A percentile compares a stretch with the other conserved stretches of the same genome.
These are phyloP conservation scores for Agonopterix arenella DNA, from an alignment of 2,888 invertebrate genomes.

Conservation along the genomic window DNA sequence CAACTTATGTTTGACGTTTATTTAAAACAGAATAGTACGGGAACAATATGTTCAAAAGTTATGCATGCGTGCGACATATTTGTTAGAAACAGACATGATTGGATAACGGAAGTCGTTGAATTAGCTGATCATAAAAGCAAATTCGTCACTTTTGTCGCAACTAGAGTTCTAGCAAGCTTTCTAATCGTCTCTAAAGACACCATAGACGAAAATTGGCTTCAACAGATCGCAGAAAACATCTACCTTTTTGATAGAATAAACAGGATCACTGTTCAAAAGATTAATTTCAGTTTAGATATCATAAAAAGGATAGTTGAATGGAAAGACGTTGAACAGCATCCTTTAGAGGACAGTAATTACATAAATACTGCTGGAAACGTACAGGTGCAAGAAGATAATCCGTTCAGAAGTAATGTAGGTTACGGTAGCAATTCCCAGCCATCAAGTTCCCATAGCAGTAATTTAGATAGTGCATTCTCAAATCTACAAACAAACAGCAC, in stretches of 20 bases:
- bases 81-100: slow-evolving; percentile 87
- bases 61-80: slow-evolving; percentile 88
- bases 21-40: slow-evolving; percentile 88
- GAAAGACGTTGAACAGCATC: slow-evolving; percentile 89
- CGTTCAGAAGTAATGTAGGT: slow-evolving; percentile 56
- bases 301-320: slow-evolving; percentile 92
- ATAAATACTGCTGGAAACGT: slow-evolving; percentile 49
- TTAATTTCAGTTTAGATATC: slow-evolving; percentile 89
- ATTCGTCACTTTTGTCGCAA: slow-evolving; percentile 88
- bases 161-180: slow-evolving; percentile 88
- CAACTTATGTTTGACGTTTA: slow-evolving; percentile 91
- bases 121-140: slow-evolving; percentile 86
- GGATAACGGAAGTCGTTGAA: slow-evolving; percentile 90
- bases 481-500: slow-evolving; percentile 60
- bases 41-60: slow-evolving; percentile 88
- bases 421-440: slow-evolving; percentile 35
- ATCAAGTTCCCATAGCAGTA: slow-evolving; percentile 49
- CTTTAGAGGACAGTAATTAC: slow-evolving; percentile 82
- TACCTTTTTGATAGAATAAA: slow-evolving; percentile 80
- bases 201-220: slow-evolving; percentile 87
- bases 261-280: slow-evolving; percentile 82
- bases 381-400: slow-evolving; percentile 64
- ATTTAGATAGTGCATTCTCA: slow-evolving; percentile 63
- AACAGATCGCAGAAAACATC: slow-evolving; percentile 84
- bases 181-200: slow-evolving; percentile 90